Evolutionary conservation across 1,140 invertebrate species (phyloP).

Genomic region (Atta texana): DNA sequence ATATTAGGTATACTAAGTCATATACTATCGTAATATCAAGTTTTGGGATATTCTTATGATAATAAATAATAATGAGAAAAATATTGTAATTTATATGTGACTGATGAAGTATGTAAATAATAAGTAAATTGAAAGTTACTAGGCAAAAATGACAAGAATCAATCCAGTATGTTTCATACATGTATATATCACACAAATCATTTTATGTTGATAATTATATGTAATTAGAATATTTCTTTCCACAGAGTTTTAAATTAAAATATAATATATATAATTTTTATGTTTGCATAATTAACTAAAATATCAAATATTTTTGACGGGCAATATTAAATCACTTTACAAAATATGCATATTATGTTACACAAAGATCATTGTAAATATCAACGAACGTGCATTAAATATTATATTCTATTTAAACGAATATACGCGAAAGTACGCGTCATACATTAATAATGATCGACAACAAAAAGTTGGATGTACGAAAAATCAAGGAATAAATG

Average conservation of each 20-base stretch:
- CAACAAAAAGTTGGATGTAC: slow-evolving; percentile 50
- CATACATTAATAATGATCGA: slow-evolving; percentile 15
- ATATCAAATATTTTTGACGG: slow-evolving; percentile 6
- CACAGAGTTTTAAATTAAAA: slow-evolving; percentile 1
- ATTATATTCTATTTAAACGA: slow-evolving; percentile 13
- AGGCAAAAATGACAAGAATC: not conserved
- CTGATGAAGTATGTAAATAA: not conserved
- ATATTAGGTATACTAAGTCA: not conserved
- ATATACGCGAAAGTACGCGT: not conserved
- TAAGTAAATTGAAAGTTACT: not conserved
- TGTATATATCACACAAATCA: not conserved
- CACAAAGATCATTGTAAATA: slow-evolving; percentile 20
- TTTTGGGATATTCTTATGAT: not conserved
- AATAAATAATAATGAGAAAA: slow-evolving; percentile 17
- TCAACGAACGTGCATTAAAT: slow-evolving; percentile 15
- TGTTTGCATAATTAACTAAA: not conserved
- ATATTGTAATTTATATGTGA: slow-evolving; percentile 8
- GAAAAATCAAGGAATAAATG: slow-evolving; percentile 66
- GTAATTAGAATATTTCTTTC: slow-evolving; percentile 3
- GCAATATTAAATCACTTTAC: not conserved
- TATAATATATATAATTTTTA: slow-evolving; percentile 4
- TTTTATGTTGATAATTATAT: slow-evolving; percentile 11
- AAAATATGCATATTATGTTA: slow-evolving; percentile 31
- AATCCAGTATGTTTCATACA: not conserved
- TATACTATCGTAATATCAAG: not conserved